Percentiles rank a stretch among this genome's conserved stretches.
These are phyloP conservation scores for Lepidurus apus DNA, from an alignment of 1,140 invertebrate genomes.

Conservation along the genomic window DNA sequence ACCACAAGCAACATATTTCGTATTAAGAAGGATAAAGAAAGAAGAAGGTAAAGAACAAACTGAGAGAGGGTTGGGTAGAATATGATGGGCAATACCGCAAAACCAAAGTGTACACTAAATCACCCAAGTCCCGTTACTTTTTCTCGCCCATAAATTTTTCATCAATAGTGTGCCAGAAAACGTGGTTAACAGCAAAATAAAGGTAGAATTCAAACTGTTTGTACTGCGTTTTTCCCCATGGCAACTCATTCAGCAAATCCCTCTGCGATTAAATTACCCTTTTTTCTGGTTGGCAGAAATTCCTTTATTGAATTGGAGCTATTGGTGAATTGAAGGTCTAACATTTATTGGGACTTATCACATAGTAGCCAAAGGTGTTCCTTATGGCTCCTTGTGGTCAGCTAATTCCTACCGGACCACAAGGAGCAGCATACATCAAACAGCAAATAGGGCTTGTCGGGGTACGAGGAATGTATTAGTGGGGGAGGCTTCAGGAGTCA, in stretches of 20 bases:
- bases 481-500: too few relatives aligned
- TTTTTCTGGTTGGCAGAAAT: not conserved
- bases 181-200: constrained; percentile 11
- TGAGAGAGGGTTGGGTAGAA: not conserved
- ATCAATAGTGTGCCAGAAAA: not conserved
- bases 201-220: not conserved
- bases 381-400: too few relatives aligned
- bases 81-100: not conserved
- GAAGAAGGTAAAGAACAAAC: not conserved
- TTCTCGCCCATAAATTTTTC: not conserved
- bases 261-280: not conserved
- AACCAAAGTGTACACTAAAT: not conserved
- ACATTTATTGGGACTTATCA: too few relatives aligned
- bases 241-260: not conserved
- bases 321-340: too few relatives aligned
- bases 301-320: too few relatives aligned
- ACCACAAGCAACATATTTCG: not conserved
- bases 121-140: not conserved
- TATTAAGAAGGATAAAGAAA: not conserved
- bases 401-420: too few relatives aligned
- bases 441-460: too few relatives aligned
- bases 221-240: not conserved
- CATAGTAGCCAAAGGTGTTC: too few relatives aligned
- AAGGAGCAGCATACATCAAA: too few relatives aligned
- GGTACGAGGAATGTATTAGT: too few relatives aligned